Conservation (phyloP, 2,113 vertebrate genomes). For the Gymnorhina tibicen region DNA sequence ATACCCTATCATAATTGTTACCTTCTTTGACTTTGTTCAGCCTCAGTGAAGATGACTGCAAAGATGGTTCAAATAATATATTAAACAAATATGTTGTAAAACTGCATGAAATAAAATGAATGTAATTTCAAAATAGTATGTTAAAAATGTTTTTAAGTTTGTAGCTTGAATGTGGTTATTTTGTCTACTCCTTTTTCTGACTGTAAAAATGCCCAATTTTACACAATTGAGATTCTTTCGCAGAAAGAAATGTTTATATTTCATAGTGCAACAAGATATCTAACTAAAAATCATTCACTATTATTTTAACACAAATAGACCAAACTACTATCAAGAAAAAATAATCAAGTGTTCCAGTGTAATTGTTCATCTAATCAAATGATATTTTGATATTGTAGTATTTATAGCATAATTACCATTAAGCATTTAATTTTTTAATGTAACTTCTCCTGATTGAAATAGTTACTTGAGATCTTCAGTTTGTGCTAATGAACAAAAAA, state of each 20-base stretch:
- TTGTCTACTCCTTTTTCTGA: not conserved
- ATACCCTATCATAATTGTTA: not conserved
- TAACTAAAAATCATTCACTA: not conserved
- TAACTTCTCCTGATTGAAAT: not conserved
- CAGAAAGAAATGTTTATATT: not conserved
- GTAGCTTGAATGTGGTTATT: not conserved
- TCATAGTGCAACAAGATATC: not conserved
- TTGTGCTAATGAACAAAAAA: not conserved
- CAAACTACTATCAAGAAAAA: not conserved
- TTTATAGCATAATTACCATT: not conserved
- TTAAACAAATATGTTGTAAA: not conserved
- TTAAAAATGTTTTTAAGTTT: not conserved
- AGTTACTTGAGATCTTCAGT: not conserved
- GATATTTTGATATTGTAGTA: not conserved
- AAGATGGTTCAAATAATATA: not conserved
- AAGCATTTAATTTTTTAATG: not conserved
- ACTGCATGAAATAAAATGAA: not conserved
- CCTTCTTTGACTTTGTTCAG: not conserved
- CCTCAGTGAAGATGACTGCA: not conserved
- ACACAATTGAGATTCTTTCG: not conserved
- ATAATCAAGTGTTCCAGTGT: not conserved
- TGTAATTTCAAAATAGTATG: not conserved
- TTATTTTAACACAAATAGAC: not conserved
- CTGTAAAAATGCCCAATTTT: not conserved
- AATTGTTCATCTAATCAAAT: not conserved